Conservation (phyloP, 2,888 invertebrate genomes). For the Choristoneura rosaceana region DNA sequence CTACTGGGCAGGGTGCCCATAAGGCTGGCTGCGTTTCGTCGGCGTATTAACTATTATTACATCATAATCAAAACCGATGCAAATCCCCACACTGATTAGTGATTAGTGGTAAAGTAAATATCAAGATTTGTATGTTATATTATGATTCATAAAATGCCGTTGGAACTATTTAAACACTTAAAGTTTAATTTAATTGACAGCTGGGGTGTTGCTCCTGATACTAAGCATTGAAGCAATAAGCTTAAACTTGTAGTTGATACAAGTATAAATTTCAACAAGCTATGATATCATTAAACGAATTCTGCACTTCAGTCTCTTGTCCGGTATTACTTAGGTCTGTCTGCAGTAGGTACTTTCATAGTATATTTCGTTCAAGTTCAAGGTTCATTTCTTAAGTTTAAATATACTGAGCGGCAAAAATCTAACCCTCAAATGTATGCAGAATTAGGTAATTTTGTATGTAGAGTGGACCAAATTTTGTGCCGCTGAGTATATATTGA, state of each 20-base stretch:
- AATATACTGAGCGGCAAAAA: no score
- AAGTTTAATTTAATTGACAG: neutral
- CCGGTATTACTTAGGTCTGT: conserved; percentile 17
- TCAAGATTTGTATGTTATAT: neutral
- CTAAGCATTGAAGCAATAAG: neutral
- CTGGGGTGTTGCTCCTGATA: neutral
- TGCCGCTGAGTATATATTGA: no score
- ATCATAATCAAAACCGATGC: neutral
- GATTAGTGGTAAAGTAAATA: neutral
- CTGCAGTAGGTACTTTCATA: neutral
- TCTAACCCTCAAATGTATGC: no score
- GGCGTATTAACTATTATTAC: no score
- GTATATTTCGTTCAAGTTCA: no score
- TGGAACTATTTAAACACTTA: neutral
- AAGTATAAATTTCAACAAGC: neutral
- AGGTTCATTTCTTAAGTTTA: no score
- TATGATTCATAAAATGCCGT: neutral
- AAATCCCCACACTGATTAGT: neutral
- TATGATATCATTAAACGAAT: no score
- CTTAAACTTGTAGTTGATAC: neutral
- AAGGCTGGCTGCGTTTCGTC: no score
- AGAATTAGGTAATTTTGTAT: no score
- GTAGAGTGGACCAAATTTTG: no score
- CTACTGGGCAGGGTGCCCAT: no score
- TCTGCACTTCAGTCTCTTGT: neutral